phyloP scores from a whole-genome alignment of 2,888 invertebrate species.

The Andrena minutula region DNA sequence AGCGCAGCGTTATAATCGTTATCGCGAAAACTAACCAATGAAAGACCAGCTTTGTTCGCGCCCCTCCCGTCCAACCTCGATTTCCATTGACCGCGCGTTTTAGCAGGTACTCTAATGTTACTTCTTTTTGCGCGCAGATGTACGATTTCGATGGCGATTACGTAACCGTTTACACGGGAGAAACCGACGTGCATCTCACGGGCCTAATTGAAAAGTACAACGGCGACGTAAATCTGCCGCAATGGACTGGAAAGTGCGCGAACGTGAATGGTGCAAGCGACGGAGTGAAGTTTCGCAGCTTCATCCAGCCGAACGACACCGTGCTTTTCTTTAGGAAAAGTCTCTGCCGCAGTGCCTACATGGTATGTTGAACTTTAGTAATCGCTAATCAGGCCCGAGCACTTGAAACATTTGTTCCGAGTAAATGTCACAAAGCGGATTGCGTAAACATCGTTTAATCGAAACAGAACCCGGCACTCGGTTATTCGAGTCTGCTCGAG shows the following conservation, averaged over 20 bases:
- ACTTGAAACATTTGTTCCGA: neutral
- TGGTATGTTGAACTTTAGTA: conserved; percentile 87
- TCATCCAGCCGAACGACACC: conserved; percentile 89
- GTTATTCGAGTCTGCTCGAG: no score
- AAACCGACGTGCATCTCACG: conserved; percentile 87
- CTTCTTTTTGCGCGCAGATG: conserved; percentile 88
- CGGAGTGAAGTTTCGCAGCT: conserved; percentile 93
- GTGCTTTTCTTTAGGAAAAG: conserved; percentile 93
- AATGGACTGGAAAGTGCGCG: conserved; percentile 93
- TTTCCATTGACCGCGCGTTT: neutral
- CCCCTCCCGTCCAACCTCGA: neutral
- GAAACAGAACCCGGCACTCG: no score
- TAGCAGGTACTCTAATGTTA: neutral
- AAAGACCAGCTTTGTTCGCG: neutral
- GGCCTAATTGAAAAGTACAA: conserved; percentile 92
- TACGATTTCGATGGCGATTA: conserved; percentile 93
- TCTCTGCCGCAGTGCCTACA: conserved; percentile 92
- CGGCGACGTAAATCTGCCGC: conserved; percentile 90
- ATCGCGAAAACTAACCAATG: neutral
- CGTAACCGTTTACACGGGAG: conserved; percentile 92
- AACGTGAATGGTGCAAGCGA: conserved; percentile 92
- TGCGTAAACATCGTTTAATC: no score
- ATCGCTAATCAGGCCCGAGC: neutral
- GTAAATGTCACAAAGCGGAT: neutral
- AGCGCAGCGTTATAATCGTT: no score